A percentile compares a stretch with the other conserved stretches of the same genome.
phyloP scores from a whole-genome alignment of 2,888 invertebrate species.

The Cynaeus angustus region DNA sequence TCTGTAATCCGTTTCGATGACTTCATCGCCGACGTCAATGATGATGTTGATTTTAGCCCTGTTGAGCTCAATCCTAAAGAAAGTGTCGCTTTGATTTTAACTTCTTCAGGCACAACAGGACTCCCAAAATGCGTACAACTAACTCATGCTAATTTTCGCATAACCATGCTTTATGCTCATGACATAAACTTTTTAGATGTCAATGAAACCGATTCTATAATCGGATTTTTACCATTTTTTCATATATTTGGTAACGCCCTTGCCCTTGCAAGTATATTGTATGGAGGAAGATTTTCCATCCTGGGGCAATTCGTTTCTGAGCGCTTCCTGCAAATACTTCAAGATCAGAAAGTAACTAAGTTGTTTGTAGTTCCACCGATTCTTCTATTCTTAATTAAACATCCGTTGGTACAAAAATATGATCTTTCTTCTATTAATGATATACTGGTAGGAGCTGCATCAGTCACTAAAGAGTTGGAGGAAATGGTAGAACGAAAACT shows the following conservation, averaged over 20 bases:
- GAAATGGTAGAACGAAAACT: slow-evolving; percentile 24
- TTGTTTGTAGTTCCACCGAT: slow-evolving; percentile 43
- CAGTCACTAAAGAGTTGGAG: slow-evolving; percentile 33
- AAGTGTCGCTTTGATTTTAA: slow-evolving; percentile 81
- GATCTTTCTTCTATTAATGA: slow-evolving; percentile 45
- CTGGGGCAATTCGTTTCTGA: slow-evolving; percentile 47
- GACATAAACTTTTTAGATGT: slow-evolving; percentile 10
- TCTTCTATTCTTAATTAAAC: slow-evolving; percentile 43
- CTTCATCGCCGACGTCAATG: background rate
- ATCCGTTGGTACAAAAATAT: slow-evolving; percentile 39
- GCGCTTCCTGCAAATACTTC: slow-evolving; percentile 27
- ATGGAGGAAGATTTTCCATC: slow-evolving; percentile 22
- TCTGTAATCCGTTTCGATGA: slow-evolving; percentile 6
- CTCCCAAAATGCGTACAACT: slow-evolving; percentile 83
- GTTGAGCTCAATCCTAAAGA: slow-evolving; percentile 62
- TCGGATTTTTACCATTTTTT: slow-evolving; percentile 41
- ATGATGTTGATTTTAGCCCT: background rate
- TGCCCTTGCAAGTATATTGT: background rate
- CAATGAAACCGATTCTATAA: slow-evolving; percentile 14
- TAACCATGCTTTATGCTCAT: slow-evolving; percentile 59
- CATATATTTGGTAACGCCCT: slow-evolving; percentile 41
- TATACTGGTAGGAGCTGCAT: slow-evolving; percentile 43
- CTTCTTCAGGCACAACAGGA: slow-evolving; percentile 90
- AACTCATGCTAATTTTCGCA: slow-evolving; percentile 68
- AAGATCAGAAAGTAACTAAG: slow-evolving; percentile 33